Percentiles rank a stretch among this genome's conserved stretches.
Evolutionary conservation across 2,888 invertebrate genomes (phyloP).

Genomic region (Nemapogon koenigi): DNA sequence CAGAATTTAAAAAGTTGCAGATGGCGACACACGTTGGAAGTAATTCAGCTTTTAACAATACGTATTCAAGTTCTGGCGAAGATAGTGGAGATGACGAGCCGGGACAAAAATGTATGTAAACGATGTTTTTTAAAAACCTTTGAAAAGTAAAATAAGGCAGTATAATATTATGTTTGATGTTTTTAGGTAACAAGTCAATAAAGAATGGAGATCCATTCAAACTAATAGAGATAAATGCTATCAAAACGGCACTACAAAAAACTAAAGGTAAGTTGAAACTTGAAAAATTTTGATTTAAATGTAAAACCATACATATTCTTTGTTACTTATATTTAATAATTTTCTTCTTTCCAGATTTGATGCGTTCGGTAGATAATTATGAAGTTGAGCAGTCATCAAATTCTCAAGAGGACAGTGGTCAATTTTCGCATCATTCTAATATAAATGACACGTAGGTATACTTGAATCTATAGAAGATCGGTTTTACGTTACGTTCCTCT

Average conservation of each 20-base stretch:
- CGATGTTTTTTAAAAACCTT: no score
- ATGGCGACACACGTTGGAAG: constrained; percentile 39
- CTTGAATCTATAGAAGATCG: not conserved
- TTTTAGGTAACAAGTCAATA: constrained; percentile 41
- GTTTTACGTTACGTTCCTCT: no score
- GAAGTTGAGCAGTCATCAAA: constrained; percentile 39
- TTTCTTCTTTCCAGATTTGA: constrained; percentile 33
- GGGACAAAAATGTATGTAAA: constrained; percentile 35
- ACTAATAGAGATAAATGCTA: constrained; percentile 56
- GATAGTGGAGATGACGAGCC: constrained; percentile 50
- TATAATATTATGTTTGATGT: constrained; percentile 10
- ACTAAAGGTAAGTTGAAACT: constrained; percentile 59
- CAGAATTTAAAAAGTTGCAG: constrained; percentile 57
- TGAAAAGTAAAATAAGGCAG: no score
- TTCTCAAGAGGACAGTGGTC: constrained; percentile 40
- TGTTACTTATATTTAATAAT: constrained; percentile 6
- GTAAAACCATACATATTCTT: constrained; percentile 5
- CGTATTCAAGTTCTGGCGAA: constrained; percentile 51
- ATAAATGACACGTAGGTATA: constrained; percentile 47
- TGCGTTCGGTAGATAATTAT: constrained; percentile 55
- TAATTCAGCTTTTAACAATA: constrained; percentile 31
- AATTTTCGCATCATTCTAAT: constrained; percentile 43
- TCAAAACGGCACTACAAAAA: constrained; percentile 53
- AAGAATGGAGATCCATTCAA: constrained; percentile 58
- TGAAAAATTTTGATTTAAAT: not conserved